phyloP scores from a whole-genome alignment of 37 sponge, comb jelly and placozoan genomes.

The Geodia barretti region DNA sequence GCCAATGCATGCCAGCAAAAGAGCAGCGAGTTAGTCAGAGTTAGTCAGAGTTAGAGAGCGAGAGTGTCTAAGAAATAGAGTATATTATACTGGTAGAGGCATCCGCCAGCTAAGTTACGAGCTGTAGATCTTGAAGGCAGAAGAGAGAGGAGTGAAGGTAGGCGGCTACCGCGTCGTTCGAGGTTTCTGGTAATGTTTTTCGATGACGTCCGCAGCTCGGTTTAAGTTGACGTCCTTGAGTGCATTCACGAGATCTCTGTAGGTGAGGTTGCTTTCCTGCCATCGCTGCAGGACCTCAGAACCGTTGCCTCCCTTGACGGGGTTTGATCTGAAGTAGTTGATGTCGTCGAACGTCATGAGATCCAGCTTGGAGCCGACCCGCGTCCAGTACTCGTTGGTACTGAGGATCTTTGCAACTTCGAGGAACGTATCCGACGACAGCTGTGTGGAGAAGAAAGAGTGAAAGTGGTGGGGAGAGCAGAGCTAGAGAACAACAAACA shows the following conservation, averaged over 20 bases:
- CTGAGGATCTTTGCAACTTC: conserved; percentile 12
- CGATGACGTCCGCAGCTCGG: not conserved
- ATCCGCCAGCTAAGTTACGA: too few species aligned
- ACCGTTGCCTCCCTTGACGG: conserved; percentile 26
- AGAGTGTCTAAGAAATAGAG: too few species aligned
- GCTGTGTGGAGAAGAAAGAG: conserved; percentile 1
- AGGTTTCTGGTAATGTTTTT: not conserved
- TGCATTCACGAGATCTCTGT: conserved; percentile 13
- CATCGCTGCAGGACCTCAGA: conserved; percentile 22
- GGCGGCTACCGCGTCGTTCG: not conserved
- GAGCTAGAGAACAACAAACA: not conserved
- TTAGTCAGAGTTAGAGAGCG: too few species aligned
- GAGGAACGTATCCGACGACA: conserved; percentile 3
- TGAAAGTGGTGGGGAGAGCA: not conserved
- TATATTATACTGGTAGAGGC: too few species aligned
- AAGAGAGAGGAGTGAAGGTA: not conserved
- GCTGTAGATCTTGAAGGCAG: too few species aligned
- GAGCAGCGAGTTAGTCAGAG: too few species aligned
- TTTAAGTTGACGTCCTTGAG: not conserved
- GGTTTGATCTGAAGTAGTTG: conserved; percentile 9
- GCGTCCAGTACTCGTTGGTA: conserved; percentile 15
- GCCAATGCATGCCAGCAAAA: too few species aligned
- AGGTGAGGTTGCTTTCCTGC: conserved; percentile 38
- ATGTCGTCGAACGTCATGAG: conserved; percentile 35
- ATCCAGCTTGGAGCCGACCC: conserved; percentile 29